A percentile compares a stretch with the other conserved stretches of the same genome.
Evolutionary conservation across 1,140 invertebrate genomes (phyloP).

Genomic region (Heliothis subflexa): DNA sequence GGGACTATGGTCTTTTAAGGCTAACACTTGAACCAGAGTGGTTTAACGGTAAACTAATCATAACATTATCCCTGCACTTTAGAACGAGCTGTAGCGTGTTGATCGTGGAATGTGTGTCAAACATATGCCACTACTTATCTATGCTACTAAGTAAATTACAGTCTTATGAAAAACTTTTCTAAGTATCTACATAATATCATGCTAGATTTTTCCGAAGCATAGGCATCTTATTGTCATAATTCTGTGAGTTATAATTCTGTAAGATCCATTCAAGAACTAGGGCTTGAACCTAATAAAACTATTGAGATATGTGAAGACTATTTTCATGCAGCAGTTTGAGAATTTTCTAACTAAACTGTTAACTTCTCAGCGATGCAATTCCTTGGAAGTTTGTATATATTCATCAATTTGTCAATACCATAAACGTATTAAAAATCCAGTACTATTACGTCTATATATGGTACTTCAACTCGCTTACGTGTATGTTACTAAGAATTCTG

Average conservation of each 20-base stretch:
- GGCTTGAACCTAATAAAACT: no score
- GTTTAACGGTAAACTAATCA: slow-evolving; percentile 70
- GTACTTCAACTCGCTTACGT: not conserved
- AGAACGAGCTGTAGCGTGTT: slow-evolving; percentile 38
- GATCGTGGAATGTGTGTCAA: slow-evolving; percentile 26
- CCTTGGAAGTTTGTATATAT: not conserved
- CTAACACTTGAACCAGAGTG: slow-evolving; percentile 60
- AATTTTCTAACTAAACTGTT: not conserved
- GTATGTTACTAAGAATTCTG: slow-evolving; percentile 13
- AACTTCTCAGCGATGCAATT: not conserved
- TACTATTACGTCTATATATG: not conserved
- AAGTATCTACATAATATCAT: not conserved
- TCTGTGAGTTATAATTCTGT: no score
- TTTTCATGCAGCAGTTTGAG: no score
- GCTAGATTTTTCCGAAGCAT: no score
- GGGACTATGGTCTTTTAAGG: slow-evolving; percentile 57
- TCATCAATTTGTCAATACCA: slow-evolving; percentile 32
- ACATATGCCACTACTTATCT: slow-evolving; percentile 5
- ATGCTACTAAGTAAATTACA: slow-evolving; percentile 16
- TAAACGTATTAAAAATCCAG: slow-evolving; percentile 20
- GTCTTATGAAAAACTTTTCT: not conserved
- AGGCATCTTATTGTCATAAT: no score
- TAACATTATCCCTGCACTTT: slow-evolving; percentile 66
- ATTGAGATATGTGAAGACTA: no score
- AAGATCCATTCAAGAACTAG: no score